Percentiles rank a stretch among this genome's conserved stretches.
Conservation (phyloP, 1,140 invertebrate genomes). For the Anthonomus grandis region DNA sequence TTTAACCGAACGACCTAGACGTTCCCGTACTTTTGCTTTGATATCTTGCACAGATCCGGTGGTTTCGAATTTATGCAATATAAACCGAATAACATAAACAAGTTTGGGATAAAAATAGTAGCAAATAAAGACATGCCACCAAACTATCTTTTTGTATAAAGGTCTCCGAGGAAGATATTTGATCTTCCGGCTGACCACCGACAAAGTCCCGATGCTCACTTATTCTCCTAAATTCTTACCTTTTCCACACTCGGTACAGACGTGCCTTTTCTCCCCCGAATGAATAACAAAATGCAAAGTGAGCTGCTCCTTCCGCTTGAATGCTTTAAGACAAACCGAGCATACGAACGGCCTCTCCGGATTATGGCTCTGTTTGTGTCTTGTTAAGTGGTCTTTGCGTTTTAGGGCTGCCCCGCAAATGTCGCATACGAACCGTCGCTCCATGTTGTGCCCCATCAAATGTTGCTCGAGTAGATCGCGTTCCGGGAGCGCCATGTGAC, state of each 20-base stretch:
- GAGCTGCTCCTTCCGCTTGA: constrained; percentile 81
- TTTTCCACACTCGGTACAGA: constrained; percentile 83
- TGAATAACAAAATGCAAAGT: constrained; percentile 82
- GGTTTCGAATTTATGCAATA: too few species aligned
- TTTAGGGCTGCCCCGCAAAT: constrained; percentile 82
- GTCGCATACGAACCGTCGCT: constrained; percentile 78
- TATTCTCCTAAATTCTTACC: constrained; percentile 45
- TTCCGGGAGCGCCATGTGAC: constrained; percentile 82
- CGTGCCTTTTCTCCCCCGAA: constrained; percentile 79
- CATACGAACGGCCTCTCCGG: constrained; percentile 78
- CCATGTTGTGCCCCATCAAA: constrained; percentile 74
- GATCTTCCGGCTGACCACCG: too few species aligned
- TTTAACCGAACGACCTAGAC: too few species aligned
- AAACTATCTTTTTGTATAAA: too few species aligned
- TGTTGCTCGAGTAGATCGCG: constrained; percentile 77
- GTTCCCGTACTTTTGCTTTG: too few species aligned
- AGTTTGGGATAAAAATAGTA: too few species aligned
- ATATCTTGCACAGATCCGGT: too few species aligned
- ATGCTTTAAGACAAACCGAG: constrained; percentile 78
- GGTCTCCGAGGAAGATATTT: too few species aligned
- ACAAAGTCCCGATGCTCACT: too few species aligned
- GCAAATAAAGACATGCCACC: too few species aligned
- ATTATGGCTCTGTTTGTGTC: constrained; percentile 79
- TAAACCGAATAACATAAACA: too few species aligned
- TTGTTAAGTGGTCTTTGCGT: constrained; percentile 75